Conservation (phyloP, 2,113 vertebrate species). For the Canis aureus region DNA sequence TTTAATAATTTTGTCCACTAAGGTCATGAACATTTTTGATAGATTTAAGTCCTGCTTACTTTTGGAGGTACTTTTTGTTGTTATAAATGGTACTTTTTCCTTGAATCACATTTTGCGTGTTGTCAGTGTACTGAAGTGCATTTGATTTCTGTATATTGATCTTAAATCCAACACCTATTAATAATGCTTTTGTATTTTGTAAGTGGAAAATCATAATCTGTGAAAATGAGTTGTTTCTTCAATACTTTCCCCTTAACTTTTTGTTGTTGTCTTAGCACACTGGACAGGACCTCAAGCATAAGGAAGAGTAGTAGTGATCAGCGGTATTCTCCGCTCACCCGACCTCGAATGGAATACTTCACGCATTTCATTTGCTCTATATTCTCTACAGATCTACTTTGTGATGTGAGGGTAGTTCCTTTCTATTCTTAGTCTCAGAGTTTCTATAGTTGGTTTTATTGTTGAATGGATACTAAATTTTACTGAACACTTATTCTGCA, state of each 20-base stretch:
- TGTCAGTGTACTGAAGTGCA: not conserved
- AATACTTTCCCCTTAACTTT: not conserved
- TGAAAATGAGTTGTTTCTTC: not conserved
- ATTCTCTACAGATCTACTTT: not conserved
- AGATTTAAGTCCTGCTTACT: not conserved
- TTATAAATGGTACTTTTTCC: not conserved
- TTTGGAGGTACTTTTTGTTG: not conserved
- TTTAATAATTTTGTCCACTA: not conserved
- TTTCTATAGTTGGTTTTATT: not conserved
- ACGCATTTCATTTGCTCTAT: not conserved
- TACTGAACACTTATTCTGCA: not conserved
- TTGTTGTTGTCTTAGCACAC: not conserved
- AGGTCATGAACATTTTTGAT: not conserved
- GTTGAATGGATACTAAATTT: not conserved
- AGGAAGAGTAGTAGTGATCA: not conserved
- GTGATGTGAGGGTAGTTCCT: not conserved
- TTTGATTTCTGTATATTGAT: slow-evolving; percentile 7
- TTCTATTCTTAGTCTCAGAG: not conserved
- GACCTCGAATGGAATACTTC: not conserved
- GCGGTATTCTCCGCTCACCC: not conserved
- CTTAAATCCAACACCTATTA: not conserved
- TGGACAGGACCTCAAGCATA: not conserved
- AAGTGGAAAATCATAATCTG: not conserved
- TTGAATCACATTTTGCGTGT: not conserved
- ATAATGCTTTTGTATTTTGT: not conserved